Evolutionary conservation across 2,888 invertebrate species (phyloP), one percentile per base, ranked within the genome.

Genomic region (Eretmocerus hayati): DNA sequence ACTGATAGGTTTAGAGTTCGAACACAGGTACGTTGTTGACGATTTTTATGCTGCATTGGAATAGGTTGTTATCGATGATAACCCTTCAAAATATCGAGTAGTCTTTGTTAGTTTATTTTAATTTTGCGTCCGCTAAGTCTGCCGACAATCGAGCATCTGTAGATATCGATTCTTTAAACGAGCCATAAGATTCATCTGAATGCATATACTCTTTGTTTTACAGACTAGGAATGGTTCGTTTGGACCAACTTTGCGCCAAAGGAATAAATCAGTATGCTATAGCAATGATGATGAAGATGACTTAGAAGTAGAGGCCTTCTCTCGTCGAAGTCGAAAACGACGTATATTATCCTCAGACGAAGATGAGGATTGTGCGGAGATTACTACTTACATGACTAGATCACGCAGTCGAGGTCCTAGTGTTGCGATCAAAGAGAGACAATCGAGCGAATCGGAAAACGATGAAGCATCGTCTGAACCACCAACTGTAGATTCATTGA

Each of bases 281-380:
- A 22, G 20, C 9, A 11, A 4, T n/a, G 8, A 19, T 3, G 43
- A 46, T 2, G 11, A 6, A 4, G 37, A 53, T 23, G 46, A 53
- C 16, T 31, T 38, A 37, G 53, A 49, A n/a, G 46, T 44, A 2
- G 46, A 49, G 9, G 37, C 40, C n/a, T 46, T 46, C 18, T 38
- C 49, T 5, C 36, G 23, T 6, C 18, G 20, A 0, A 46, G 48
- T 6, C 18, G 20, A 0, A 46, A 46, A 5, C 22, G 16, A 20
- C 43, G 20, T 16, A 13, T 1, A 11, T 13, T 5, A 4, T 32
- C 30, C 11, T 8, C 26, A 19, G 26, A 40, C 19, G 15, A 15
- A 11, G 18, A 30, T 30, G 18, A 40, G 2, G 16, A 30, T 30
- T 15, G 13, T 9, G 20, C 3, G 4, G 8, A 20, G 18, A 18